These are phyloP conservation scores for Mactra quadrangularis DNA, from an alignment of 1,140 invertebrate genomes.

Conservation along the genomic window DNA sequence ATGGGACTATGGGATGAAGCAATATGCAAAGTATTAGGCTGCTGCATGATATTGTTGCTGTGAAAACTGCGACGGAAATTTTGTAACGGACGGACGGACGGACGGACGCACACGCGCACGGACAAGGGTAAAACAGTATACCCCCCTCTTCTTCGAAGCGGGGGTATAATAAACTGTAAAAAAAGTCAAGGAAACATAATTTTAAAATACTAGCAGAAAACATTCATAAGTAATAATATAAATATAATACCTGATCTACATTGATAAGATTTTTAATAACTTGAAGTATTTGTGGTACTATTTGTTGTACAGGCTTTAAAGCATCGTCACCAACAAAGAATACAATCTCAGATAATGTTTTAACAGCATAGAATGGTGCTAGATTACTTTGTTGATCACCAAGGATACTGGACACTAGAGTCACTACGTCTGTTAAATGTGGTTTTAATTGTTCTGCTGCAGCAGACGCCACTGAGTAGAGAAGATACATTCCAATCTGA, in stretches of 20 bases:
- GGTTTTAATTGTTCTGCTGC: constrained; percentile 86
- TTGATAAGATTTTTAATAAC: constrained; percentile 85
- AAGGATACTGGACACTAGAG: constrained; percentile 85
- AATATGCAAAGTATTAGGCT: too few species aligned
- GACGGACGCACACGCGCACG: too few species aligned
- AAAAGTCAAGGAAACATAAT: too few species aligned
- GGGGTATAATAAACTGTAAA: too few species aligned
- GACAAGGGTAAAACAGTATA: too few species aligned
- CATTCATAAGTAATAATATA: too few species aligned
- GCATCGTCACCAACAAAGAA: constrained; percentile 61
- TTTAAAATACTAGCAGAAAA: too few species aligned
- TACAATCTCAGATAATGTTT: constrained; percentile 64
- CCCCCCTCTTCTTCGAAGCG: too few species aligned
- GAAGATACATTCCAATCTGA: constrained; percentile 88
- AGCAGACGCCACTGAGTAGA: constrained; percentile 87
- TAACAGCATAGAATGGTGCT: constrained; percentile 86
- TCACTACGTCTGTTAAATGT: constrained; percentile 85
- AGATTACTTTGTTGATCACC: constrained; percentile 84
- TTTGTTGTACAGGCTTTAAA: constrained; percentile 86
- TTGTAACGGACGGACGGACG: too few species aligned
- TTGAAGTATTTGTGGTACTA: constrained; percentile 87
- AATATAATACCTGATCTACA: constrained; percentile 85
- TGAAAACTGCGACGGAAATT: too few species aligned
- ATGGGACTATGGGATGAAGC: too few species aligned
- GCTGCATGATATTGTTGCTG: too few species aligned